These are phyloP conservation scores for Halictus quadricinctus DNA, from an alignment of 2,888 invertebrate genomes.

Conservation along the genomic window DNA sequence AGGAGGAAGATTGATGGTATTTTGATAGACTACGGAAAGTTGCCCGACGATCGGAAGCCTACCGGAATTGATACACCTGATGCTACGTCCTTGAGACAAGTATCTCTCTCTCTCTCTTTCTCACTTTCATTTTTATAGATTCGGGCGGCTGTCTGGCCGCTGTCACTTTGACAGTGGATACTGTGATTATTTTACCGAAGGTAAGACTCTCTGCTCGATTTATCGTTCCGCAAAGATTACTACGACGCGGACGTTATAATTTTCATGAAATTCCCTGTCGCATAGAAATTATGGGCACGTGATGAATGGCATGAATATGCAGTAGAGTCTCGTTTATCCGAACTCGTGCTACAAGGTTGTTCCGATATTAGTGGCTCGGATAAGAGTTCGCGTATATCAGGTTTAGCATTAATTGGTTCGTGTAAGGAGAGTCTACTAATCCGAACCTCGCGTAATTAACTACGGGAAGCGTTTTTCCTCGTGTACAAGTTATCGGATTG, in stretches of 20 bases:
- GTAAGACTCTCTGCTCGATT: background rate
- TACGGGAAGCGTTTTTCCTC: background rate
- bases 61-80: slow-evolving; percentile 15
- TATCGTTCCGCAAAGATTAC: background rate
- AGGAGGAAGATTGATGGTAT: slow-evolving; percentile 48
- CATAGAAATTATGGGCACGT: background rate
- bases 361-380: no score
- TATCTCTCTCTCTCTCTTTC: background rate
- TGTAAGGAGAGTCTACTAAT: background rate
- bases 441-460: background rate
- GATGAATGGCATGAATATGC: background rate
- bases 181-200: background rate
- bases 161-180: background rate
- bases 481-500: background rate
- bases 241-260: background rate
- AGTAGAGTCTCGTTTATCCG: no score
- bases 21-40: slow-evolving; percentile 53
- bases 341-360: no score
- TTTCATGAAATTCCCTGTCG: background rate
- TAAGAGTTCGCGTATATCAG: no score
- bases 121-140: background rate
- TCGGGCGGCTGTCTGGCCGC: background rate
- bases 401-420: no score
- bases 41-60: background rate
- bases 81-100: background rate